Evolutionary conservation across 1,140 invertebrate genomes (phyloP), one percentile per base, ranked within the genome.

Genomic region (Rhagoletis zephyria): DNA sequence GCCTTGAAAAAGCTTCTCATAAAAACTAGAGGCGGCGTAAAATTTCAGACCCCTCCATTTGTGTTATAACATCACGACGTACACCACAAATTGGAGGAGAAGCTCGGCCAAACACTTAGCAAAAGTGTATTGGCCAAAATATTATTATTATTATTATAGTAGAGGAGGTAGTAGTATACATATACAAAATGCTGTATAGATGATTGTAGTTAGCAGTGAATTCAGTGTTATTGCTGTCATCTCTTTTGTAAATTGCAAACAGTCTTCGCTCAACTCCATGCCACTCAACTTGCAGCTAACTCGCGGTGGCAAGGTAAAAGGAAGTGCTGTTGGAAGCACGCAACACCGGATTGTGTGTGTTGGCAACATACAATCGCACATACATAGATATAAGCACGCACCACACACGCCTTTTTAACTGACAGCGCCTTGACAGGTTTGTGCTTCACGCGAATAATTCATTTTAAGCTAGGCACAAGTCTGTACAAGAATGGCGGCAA

Each of bases 391-490:
- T 3, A n/a, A 14, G 12, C 45, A 77, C 12, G 81, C 87, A 74
- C 59, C 48, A 74, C 85, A 87, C 86, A 88, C 85, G 86, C 88
- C 85, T 85, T 87, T 87, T 63, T 87, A 90, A 90, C 91, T 92
- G 91, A 92, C 91, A 92, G 91, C 89, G 85, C 89, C 91, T 89
- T 92, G 91, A 91, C 91, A 91, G 91, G 91, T 92, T 92, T 92
- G 91, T 91, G 92, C 90, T 91, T 92, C 91, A 92, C 89, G 91
- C 91, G 90, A 92, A 90, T 92, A 92, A 92, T 92, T 92, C 91
- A 92, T 92, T 92, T 92, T 88, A 85, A 86, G 87, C 85, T 85
- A 88, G 85, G 74, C 74, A n/a, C 74, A 81, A 81, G 16, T 81
- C 48, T 51, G 48, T 85, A 87, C 88, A 30, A 59, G 85, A 48